Base-by-base conservation (phyloP, 2,888 invertebrate species). In the Priapulus caudatus region DNA sequence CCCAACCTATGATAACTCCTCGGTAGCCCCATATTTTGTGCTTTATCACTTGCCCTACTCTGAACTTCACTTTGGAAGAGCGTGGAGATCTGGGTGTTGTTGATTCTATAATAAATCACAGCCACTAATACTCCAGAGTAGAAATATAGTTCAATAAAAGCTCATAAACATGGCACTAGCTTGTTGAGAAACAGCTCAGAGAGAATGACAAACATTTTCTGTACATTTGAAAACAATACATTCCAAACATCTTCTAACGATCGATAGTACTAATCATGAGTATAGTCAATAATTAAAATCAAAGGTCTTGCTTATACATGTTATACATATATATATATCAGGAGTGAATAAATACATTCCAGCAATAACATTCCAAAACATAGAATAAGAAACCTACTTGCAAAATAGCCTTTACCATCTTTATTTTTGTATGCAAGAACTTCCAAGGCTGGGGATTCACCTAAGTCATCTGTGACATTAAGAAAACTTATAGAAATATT, bases 1-100 rank as follows among this genome's bases (percentile, higher is more conserved):
- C 77, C 77, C 77, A 78, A 33, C 76, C 77, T 43, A 77, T 65
- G 48, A 78, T 72, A 10, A 78, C 75, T 1, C 74, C 78, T 55
- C 71, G 61, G 55, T 74, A 76, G 20, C 72, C 71, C 63, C 67
- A 70, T 4, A 59, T 56, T 58, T 70, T 72, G 56, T 76, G 76
- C 53, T 63, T 60, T 33, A 77, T 67, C 22, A 77, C 75, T 63
- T 78, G 76, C 1, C 78, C 78, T 19, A 78, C 68, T 20, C 74
- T 65, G 60, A 65, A 77, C 48, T 69, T 65, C 2, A 77, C 69
- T 47, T 66, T 56, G 1, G 69, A 63, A 1, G 73, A 67, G 19
- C 75, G 63, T 5, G 67, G 66, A 47, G 60, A 62, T 49, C 76
- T 60, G 4, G 71, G 69, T 45, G 66, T 65, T 21, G 65, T 57